A percentile compares a stretch with the other conserved stretches of the same genome.
phyloP scores from a whole-genome alignment of 1,140 invertebrate species.

The Diorhabda sublineata region DNA sequence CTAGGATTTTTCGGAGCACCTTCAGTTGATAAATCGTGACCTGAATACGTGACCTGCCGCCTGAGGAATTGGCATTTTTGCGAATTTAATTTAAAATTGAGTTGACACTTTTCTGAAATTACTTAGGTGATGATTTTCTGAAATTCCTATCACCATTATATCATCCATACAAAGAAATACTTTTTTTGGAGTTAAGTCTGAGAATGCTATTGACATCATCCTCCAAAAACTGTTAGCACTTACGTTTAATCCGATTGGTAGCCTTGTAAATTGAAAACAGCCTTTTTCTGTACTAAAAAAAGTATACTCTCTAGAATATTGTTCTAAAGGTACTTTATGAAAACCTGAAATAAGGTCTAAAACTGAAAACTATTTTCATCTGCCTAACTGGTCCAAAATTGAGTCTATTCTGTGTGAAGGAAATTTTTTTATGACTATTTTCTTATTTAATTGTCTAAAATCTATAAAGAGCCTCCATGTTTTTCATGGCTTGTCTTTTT shows the following conservation, averaged over 20 bases:
- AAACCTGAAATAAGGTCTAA: background rate
- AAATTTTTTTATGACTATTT: background rate
- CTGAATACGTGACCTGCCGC: background rate
- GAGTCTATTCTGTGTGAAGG: background rate
- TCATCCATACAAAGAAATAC: too few species aligned
- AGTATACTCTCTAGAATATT: conserved; percentile 7
- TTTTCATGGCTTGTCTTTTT: too few species aligned
- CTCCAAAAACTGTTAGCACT: background rate
- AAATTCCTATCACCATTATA: too few species aligned
- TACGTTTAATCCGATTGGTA: background rate
- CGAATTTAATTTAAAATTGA: too few species aligned
- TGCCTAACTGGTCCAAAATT: background rate
- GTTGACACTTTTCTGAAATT: conserved; percentile 15
- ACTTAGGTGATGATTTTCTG: background rate
- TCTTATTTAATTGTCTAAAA: background rate
- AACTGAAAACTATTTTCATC: background rate
- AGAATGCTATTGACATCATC: background rate
- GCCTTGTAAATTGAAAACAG: background rate
- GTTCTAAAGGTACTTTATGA: background rate
- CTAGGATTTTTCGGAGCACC: too few species aligned
- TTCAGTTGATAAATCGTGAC: background rate
- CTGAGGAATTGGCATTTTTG: too few species aligned
- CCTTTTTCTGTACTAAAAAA: conserved; percentile 28
- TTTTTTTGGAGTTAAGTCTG: too few species aligned
- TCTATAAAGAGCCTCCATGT: too few species aligned